phyloP scores from a whole-genome alignment of 2,888 invertebrate genomes.

The Mongoloraphidia duomilia region DNA sequence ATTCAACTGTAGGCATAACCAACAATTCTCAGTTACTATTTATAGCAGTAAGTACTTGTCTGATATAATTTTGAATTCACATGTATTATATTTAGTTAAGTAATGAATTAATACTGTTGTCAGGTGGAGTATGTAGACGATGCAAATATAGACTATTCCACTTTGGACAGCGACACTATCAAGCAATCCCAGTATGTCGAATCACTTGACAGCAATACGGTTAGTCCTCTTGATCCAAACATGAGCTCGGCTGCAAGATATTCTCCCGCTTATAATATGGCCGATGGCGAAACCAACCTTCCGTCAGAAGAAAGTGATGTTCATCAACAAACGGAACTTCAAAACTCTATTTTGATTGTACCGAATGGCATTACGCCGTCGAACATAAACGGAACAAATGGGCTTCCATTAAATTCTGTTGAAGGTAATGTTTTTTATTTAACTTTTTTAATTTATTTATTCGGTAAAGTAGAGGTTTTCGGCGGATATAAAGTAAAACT shows the following conservation, averaged over 20 bases:
- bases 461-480: too few relatives aligned
- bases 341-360: constrained; percentile 24
- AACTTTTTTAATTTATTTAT: too few relatives aligned
- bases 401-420: constrained; percentile 1
- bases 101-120: neutral
- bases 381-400: neutral
- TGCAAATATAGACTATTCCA: neutral
- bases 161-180: neutral
- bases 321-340: too few relatives aligned
- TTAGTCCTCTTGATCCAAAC: constrained; percentile 31
- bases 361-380: neutral
- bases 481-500: too few relatives aligned
- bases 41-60: constrained; percentile 23
- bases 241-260: constrained; percentile 44
- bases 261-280: constrained; percentile 36
- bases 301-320: neutral
- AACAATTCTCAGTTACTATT: constrained; percentile 24
- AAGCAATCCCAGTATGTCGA: neutral
- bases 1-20: constrained; percentile 6
- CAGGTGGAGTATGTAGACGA: constrained; percentile 29
- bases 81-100: too few relatives aligned
- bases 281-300: constrained; percentile 20
- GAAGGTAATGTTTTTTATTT: neutral
- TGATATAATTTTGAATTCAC: too few relatives aligned
- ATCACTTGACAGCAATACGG: constrained; percentile 22